Conservation (phyloP, 1,140 invertebrate genomes). For the Aleiodes sp. region DNA sequence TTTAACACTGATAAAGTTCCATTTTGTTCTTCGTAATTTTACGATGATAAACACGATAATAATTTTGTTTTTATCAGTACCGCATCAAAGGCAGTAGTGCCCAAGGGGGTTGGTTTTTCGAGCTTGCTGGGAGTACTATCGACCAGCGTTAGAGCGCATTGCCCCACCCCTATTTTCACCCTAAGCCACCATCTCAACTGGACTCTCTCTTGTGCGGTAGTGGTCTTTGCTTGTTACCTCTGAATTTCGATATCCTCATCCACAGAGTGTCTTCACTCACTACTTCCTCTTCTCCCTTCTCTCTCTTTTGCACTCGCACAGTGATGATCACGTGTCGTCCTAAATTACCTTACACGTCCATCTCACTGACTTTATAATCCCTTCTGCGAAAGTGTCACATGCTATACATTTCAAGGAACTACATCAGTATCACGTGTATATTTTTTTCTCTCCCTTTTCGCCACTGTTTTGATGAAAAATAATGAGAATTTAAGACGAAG, state of each 20-base stretch:
- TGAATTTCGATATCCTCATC: conserved; percentile 13
- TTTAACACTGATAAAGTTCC: too few species aligned
- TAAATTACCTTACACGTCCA: neutral
- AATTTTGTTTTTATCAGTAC: too few species aligned
- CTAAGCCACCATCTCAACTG: neutral
- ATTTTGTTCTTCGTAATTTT: too few species aligned
- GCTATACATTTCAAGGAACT: neutral
- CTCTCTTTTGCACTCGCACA: neutral
- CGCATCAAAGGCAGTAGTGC: neutral
- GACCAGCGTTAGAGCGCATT: conserved; percentile 33
- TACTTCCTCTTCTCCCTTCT: neutral
- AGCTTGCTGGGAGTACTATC: conserved; percentile 36
- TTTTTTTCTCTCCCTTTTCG: neutral
- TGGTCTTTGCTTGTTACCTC: neutral
- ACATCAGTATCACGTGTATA: neutral
- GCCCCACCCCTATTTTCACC: conserved; percentile 14
- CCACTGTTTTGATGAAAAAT: neutral
- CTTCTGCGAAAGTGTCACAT: neutral
- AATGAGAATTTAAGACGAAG: neutral
- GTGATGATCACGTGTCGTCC: neutral
- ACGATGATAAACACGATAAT: too few species aligned
- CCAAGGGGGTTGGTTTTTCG: conserved; percentile 20
- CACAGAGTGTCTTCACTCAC: neutral
- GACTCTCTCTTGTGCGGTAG: neutral
- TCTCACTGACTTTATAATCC: neutral